Evolutionary conservation across 2,113 vertebrate species (phyloP).

Genomic region (Protobothrops flavoviridis): DNA sequence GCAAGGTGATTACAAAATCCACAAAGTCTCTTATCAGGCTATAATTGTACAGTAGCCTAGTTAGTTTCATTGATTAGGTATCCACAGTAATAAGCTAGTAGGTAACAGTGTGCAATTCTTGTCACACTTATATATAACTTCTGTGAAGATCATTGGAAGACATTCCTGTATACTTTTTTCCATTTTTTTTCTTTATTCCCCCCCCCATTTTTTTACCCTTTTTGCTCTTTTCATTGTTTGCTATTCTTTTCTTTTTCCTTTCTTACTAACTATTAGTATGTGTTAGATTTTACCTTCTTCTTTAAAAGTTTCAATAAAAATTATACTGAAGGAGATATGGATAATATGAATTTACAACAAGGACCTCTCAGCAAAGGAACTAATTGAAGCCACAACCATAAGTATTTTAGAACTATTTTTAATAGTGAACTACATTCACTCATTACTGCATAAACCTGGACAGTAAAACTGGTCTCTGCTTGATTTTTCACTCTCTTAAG

Average conservation of each 20-base stretch:
- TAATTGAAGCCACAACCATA: neutral
- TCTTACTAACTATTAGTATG: neutral
- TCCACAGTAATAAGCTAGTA: fast-evolving
- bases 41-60: neutral
- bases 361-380: neutral
- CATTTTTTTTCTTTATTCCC: neutral
- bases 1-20: constrained; percentile 7
- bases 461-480: neutral
- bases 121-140: neutral
- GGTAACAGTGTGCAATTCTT: neutral
- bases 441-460: neutral
- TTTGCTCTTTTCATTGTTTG: neutral
- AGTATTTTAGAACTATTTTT: neutral
- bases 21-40: neutral
- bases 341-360: neutral
- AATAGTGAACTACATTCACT: neutral
- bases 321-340: neutral
- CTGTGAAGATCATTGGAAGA: neutral
- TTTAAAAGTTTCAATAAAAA: neutral
- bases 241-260: neutral
- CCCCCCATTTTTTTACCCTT: neutral
- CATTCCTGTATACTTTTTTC: neutral
- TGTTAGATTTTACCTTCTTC: neutral
- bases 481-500: neutral
- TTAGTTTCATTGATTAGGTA: fast-evolving